Evolutionary conservation across 2,888 invertebrate species (phyloP).

Genomic region (Heliconius ethilla): DNA sequence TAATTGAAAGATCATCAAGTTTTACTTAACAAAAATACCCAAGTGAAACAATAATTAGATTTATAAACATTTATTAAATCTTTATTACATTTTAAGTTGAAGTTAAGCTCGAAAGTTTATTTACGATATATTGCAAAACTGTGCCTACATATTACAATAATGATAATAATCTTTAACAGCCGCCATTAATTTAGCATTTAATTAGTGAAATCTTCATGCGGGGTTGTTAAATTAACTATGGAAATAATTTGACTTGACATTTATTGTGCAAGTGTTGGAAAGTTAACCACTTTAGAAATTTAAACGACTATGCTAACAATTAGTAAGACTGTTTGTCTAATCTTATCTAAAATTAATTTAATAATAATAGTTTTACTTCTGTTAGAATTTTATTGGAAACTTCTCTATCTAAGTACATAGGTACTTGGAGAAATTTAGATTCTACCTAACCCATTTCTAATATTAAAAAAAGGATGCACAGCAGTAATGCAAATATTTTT

Average conservation of each 20-base stretch:
- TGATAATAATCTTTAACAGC: constrained; percentile 9
- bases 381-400: neutral
- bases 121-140: constrained; percentile 20
- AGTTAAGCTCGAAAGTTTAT: constrained; percentile 7
- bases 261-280: constrained; percentile 9
- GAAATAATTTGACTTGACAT: constrained; percentile 20
- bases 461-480: too few relatives aligned
- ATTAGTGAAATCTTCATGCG: constrained; percentile 15
- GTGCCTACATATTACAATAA: constrained; percentile 18
- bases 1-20: too few relatives aligned
- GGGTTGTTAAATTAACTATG: constrained; percentile 18
- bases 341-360: neutral
- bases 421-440: too few relatives aligned
- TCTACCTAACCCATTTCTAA: too few relatives aligned
- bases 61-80: too few relatives aligned
- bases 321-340: neutral
- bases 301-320: neutral
- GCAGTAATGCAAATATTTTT: neutral
- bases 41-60: too few relatives aligned
- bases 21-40: too few relatives aligned
- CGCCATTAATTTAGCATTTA: constrained; percentile 5
- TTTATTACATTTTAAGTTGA: constrained; percentile 1
- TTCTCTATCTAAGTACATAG: neutral
- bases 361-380: neutral
- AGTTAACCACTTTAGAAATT: constrained; percentile 19